phyloP scores from a whole-genome alignment of 2,797 vertebrate genomes.

The Champsocephalus gunnari region DNA sequence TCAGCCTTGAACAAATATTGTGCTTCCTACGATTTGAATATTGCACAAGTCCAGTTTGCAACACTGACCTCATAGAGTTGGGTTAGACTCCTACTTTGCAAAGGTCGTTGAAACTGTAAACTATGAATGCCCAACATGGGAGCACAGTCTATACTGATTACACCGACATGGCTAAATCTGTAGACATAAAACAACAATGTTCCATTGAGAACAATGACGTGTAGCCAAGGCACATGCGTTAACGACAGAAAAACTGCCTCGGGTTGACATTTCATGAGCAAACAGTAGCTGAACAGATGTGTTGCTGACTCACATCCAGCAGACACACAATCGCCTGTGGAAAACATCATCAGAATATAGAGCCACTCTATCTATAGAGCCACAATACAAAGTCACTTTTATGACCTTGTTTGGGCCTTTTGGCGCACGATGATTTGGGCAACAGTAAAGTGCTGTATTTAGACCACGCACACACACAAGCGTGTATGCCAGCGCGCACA shows the following conservation, averaged over 20 bases:
- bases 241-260: constrained; percentile 20
- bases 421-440: constrained; percentile 63
- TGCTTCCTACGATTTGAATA: too few species aligned
- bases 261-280: constrained; percentile 49
- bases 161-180: background rate
- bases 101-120: background rate
- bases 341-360: constrained; percentile 58
- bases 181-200: background rate
- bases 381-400: constrained; percentile 68
- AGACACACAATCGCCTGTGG: constrained; percentile 58
- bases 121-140: background rate
- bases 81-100: background rate
- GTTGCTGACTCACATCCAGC: constrained; percentile 54
- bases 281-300: constrained; percentile 48
- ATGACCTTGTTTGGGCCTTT: constrained; percentile 75
- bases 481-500: background rate
- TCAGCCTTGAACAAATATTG: too few species aligned
- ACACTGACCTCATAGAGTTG: too few species aligned
- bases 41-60: too few species aligned
- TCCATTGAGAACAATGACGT: constrained; percentile 6
- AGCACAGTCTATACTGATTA: background rate
- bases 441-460: constrained; percentile 70
- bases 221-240: constrained; percentile 11
- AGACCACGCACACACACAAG: constrained; percentile 27
- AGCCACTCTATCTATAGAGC: constrained; percentile 64